These are phyloP conservation scores for Neopelma chrysocephalum DNA, from an alignment of 2,797 vertebrate genomes.

Conservation along the genomic window DNA sequence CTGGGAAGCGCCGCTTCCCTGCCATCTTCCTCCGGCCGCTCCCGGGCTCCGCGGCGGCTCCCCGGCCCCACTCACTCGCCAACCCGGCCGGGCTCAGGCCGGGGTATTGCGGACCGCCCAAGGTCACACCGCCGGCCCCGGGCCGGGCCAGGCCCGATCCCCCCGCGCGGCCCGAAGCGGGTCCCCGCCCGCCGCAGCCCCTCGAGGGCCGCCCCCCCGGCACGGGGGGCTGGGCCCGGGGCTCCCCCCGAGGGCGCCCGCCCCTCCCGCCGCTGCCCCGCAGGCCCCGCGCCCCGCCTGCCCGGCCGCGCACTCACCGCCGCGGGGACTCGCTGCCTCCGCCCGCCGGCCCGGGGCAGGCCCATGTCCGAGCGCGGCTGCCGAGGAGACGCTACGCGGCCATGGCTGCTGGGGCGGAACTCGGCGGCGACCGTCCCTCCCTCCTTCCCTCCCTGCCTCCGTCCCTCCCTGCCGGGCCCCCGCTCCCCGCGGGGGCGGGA, in stretches of 20 bases:
- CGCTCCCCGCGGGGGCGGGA: background rate
- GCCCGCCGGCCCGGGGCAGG: conserved; percentile 17
- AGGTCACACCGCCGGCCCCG: background rate
- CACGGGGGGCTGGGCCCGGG: background rate
- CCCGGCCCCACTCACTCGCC: background rate
- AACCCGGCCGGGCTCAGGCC: background rate
- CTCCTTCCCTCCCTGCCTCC: background rate
- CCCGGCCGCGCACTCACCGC: conserved; percentile 6
- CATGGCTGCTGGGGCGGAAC: conserved; percentile 48
- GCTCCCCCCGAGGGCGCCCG: background rate
- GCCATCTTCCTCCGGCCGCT: background rate
- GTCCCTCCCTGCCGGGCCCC: background rate
- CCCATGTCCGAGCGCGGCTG: conserved; percentile 43
- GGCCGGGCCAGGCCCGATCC: background rate
- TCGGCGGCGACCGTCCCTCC: background rate
- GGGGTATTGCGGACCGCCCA: background rate
- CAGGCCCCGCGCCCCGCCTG: background rate
- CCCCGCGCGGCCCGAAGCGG: background rate
- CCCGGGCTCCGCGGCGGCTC: background rate
- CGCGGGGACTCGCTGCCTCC: background rate
- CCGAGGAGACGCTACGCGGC: conserved; percentile 6
- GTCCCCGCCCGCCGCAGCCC: background rate
- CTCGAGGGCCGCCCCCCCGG: background rate
- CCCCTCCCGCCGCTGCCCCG: background rate
- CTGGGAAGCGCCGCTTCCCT: background rate